Evolutionary conservation across 2,113 vertebrate genomes (phyloP), one percentile per base, ranked within the genome.

Genomic region (Cyprichromis sp.): DNA sequence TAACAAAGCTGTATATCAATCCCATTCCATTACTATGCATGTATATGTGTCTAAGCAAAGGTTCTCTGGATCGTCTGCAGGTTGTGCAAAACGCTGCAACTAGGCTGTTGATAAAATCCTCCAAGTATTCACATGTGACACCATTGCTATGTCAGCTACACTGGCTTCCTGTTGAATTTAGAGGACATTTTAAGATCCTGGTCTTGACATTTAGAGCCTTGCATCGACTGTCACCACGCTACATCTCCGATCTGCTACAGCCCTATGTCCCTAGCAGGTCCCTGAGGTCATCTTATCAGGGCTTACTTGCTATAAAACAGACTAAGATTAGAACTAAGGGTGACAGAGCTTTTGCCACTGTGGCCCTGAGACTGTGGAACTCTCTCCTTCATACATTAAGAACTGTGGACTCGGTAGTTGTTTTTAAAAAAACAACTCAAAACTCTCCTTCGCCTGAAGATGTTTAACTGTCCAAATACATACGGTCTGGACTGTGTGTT

Each of bases 151-250:
- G 2, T 57, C 3, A 9, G 24, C 55, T 57, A 29, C 55, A 57
- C 55, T 57, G 4, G 24, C 55, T 57, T 57, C 24, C 21, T 57
- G 54, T 57, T 57, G 52, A 57, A 26, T 5, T 26, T 57, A 14
- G 12, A 26, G 54, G 8, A 8, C 21, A 57, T 26, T 57, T 57
- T 57, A 57, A 57, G 1, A 57, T 26, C 54, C 21, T 57, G 21
- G 21, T 26, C 21, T 57, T 57, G 12, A 57, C 7, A 57, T 55
- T 55, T 26, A 26, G 54, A 57, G 12, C 54, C 12, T 26, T 57
- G 21, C 1, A 8, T 26, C 3, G 4, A 57, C 21, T 26, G 21
- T 0, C 54, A 14, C 21, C 54, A 0, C 0, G 0, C 21, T 55
- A 55, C 54, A 55, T 55, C 54, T 26, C 11, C 6, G 21, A 26